These are phyloP conservation scores for Prionailurus viverrinus DNA, from an alignment of 2,113 vertebrate genomes.

Conservation along the genomic window DNA sequence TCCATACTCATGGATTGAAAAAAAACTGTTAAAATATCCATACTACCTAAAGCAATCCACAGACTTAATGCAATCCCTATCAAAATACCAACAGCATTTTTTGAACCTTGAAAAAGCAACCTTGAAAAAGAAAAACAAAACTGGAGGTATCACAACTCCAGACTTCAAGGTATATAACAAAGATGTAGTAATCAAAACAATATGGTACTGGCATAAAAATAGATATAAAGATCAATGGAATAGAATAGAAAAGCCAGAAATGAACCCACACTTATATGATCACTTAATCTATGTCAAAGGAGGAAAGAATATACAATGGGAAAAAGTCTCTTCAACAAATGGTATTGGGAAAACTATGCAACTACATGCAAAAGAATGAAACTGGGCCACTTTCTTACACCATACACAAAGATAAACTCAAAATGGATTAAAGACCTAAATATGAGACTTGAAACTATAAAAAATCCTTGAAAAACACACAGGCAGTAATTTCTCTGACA, in stretches of 20 bases:
- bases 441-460: background rate
- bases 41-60: background rate
- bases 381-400: background rate
- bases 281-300: background rate
- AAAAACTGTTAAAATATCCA: background rate
- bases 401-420: background rate
- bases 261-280: background rate
- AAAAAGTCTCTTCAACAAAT: background rate
- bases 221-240: background rate
- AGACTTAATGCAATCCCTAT: background rate
- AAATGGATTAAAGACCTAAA: background rate
- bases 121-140: background rate
- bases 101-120: background rate
- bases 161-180: background rate
- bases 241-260: background rate
- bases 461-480: background rate
- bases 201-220: background rate
- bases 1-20: background rate
- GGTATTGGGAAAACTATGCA: background rate
- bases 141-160: background rate
- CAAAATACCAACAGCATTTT: background rate
- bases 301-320: background rate
- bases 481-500: background rate
- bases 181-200: background rate
- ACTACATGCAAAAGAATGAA: background rate